Percentiles rank a stretch among this genome's conserved stretches.
Evolutionary conservation across 2,888 invertebrate species (phyloP).

Genomic region (Eupithecia inturbata): DNA sequence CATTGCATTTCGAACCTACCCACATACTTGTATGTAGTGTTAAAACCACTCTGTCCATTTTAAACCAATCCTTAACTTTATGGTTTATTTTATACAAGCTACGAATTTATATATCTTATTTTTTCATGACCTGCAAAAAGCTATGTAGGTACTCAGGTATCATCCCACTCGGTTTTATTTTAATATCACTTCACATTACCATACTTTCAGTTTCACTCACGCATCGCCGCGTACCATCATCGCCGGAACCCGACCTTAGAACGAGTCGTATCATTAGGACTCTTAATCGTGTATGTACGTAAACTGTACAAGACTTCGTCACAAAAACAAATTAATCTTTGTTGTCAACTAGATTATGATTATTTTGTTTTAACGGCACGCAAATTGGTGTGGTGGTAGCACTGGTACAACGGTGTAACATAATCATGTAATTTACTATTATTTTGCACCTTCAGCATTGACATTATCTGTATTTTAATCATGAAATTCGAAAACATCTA

Average conservation of each 20-base stretch:
- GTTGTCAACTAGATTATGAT: background rate
- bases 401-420: background rate
- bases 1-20: too few relatives aligned
- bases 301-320: conserved; percentile 48
- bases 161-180: background rate
- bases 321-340: background rate
- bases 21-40: too few relatives aligned
- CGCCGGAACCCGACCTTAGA: conserved; percentile 64
- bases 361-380: conserved; percentile 5
- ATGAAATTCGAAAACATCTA: background rate
- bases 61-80: too few relatives aligned
- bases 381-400: conserved; percentile 4
- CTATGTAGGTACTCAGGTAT: background rate
- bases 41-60: too few relatives aligned
- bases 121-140: too few relatives aligned
- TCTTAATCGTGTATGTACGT: conserved; percentile 81
- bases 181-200: conserved; percentile 13
- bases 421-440: background rate
- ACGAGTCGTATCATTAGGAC: conserved; percentile 71
- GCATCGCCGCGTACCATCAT: conserved; percentile 58
- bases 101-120: too few relatives aligned
- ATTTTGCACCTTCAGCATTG: background rate
- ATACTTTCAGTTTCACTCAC: conserved; percentile 71
- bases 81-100: too few relatives aligned
- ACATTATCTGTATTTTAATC: background rate